Evolutionary conservation across 2,113 vertebrate species (phyloP).

Genomic region (Phodopus roborovskii): DNA sequence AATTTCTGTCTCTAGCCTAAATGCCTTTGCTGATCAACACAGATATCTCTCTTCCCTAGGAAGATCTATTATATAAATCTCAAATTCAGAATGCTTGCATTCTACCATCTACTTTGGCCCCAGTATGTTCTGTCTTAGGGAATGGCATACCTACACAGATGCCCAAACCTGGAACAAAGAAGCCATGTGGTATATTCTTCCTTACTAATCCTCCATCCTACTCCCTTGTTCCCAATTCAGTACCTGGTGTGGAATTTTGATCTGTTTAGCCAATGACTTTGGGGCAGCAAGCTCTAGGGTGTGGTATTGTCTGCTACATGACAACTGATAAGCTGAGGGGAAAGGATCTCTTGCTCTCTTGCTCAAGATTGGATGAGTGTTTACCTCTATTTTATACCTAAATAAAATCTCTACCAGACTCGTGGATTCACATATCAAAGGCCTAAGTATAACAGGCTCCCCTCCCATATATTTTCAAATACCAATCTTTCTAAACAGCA

Average conservation of each 20-base stretch:
- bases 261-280: too few species aligned
- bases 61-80: background rate
- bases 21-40: constrained; percentile 11
- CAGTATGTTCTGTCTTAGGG: background rate
- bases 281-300: too few species aligned
- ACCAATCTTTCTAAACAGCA: background rate
- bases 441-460: background rate
- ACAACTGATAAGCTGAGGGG: too few species aligned
- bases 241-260: background rate
- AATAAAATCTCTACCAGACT: too few species aligned
- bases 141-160: background rate
- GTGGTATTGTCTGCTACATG: too few species aligned
- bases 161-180: constrained; percentile 36
- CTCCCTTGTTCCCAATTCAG: background rate
- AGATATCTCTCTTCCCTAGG: background rate
- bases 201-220: background rate
- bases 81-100: constrained; percentile 39
- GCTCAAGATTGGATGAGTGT: too few species aligned
- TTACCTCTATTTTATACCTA: too few species aligned
- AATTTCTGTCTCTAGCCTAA: constrained; percentile 27
- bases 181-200: background rate
- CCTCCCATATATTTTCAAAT: constrained; percentile 17
- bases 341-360: too few species aligned
- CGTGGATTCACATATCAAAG: too few species aligned
- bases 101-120: background rate